phyloP scores from a whole-genome alignment of 2,113 vertebrate genomes.

The Tursiops truncatus region DNA sequence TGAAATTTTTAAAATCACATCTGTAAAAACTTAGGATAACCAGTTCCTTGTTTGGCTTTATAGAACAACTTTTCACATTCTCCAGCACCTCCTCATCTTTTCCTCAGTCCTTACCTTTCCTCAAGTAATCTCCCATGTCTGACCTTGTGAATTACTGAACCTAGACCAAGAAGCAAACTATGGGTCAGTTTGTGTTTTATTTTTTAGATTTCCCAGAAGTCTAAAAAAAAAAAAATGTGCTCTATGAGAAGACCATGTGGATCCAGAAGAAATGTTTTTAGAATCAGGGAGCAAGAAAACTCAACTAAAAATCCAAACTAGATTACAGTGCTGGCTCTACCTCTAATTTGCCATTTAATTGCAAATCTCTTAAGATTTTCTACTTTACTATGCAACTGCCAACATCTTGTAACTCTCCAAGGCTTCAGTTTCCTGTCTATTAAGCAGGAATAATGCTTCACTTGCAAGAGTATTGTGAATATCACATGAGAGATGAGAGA shows the following conservation, averaged over 20 bases:
- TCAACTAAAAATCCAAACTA: neutral
- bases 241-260: neutral
- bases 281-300: neutral
- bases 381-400: neutral
- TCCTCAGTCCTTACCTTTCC: neutral
- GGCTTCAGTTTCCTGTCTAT: neutral
- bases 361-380: neutral
- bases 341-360: neutral
- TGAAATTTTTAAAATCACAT: neutral
- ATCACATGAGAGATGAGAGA: neutral
- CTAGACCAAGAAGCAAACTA: neutral
- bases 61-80: neutral
- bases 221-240: neutral
- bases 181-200: neutral
- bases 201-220: neutral
- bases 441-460: neutral
- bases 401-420: neutral
- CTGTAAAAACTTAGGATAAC: neutral
- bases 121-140: neutral
- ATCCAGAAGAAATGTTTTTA: neutral
- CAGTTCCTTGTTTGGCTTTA: neutral
- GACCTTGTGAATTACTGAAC: neutral
- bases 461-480: neutral
- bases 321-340: neutral
- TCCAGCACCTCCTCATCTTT: neutral